Base-by-base conservation (phyloP, 2,797 vertebrate genomes). In the Alauda arvensis region DNA sequence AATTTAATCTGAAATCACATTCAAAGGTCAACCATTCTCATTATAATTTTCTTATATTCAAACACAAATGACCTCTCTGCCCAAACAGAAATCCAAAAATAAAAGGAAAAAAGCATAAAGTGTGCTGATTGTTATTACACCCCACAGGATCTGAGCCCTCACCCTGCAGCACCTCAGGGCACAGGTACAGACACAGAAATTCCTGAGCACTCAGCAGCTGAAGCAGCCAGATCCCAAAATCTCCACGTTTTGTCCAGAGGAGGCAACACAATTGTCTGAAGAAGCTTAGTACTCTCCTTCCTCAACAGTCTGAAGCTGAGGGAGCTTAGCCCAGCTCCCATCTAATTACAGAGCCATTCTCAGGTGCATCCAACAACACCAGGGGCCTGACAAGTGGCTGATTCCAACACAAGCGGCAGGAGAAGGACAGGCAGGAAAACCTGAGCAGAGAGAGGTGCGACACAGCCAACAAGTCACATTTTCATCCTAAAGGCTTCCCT, bases 181-280 rank as follows among this genome's bases (percentile, higher is more conserved):
- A 31, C 4, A 2, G 56, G n/a, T 7, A n/a, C 37, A 37, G 37
- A 37, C 37, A 52, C 69, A 60, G 23, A 46, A 55, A 31, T 23
- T 23, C 77, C 55, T 0, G 0, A 66, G 17, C n/a, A 17, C 34
- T 19, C 46, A 6, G 59, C 1, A 1, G 4, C 53, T 69, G 31
- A 66, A 17, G 8, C 63, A 53, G 56, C 23, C 59, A 66, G 37
- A 78, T 31, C 45, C 55, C 33, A 28, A 31, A 48, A 61, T 8
- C 33, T n/a, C 39, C 43, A 52, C 23, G 52, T 39, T 51, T 62
- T 16, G 48, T 5, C 28, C 45, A 37, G 17, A 75, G 28, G 4
- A 76, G 25, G 16, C 43, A 39, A 5, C 45, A 18, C 13, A 81
- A 29, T 5, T 26, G 15, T 13, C 52, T 34, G 20, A 19, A 76